Evolutionary conservation across 37 sponge, comb jelly and placozoan genomes (phyloP).

Genomic region (Diacarnus erythraeanus): DNA sequence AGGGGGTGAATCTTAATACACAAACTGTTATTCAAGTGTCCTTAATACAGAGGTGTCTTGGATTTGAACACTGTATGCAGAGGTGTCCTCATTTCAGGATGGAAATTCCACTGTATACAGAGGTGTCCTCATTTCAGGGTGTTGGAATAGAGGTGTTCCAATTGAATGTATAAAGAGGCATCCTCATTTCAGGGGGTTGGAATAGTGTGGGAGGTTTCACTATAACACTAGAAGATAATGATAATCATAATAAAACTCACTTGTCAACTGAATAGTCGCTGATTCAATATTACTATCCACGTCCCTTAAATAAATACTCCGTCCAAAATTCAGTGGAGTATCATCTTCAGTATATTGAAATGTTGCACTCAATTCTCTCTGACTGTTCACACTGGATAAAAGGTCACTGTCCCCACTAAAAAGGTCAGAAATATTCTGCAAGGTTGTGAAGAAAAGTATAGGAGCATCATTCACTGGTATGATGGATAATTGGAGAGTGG

Average conservation of each 20-base stretch:
- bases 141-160: too few species aligned
- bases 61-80: too few species aligned
- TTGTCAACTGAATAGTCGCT: slow-evolving; percentile 14
- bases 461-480: slow-evolving; percentile 47
- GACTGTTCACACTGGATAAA: too few species aligned
- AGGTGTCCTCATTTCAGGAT: too few species aligned
- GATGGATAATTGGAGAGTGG: slow-evolving; percentile 20
- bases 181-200: too few species aligned
- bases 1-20: too few species aligned
- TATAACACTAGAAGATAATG: not conserved
- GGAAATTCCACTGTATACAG: too few species aligned
- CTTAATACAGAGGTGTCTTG: too few species aligned
- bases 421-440: not conserved
- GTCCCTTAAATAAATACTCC: slow-evolving; percentile 19
- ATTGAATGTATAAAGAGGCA: too few species aligned
- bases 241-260: not conserved
- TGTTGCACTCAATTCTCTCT: not conserved
- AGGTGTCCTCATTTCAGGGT: too few species aligned
- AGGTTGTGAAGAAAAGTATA: not conserved
- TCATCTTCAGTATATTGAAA: slow-evolving; percentile 56
- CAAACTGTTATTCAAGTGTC: too few species aligned
- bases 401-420: not conserved
- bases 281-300: slow-evolving; percentile 33
- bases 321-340: slow-evolving; percentile 29
- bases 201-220: too few species aligned